These are phyloP conservation scores for Parapsyche elsis DNA, from an alignment of 1,140 invertebrate species.

Conservation along the genomic window DNA sequence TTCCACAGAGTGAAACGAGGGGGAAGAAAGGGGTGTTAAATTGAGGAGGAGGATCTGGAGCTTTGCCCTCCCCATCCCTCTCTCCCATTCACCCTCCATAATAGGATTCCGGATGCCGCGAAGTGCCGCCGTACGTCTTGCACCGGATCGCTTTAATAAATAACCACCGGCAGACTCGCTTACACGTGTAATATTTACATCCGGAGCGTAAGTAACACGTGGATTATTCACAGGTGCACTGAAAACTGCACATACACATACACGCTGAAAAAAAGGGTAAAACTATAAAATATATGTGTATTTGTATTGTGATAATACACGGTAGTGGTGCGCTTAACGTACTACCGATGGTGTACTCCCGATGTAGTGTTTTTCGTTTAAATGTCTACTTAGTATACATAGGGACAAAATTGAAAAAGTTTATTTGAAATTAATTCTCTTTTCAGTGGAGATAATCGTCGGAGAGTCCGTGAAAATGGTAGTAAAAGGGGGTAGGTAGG, in stretches of 20 bases:
- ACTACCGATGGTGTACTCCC: no score
- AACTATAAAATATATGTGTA: background rate
- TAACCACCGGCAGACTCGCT: constrained; percentile 40
- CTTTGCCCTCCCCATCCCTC: background rate
- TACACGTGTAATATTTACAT: constrained; percentile 47
- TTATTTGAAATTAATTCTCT: no score
- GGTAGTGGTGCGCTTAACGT: no score
- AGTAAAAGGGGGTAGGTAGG: background rate
- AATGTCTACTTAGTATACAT: no score
- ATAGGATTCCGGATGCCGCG: constrained; percentile 43
- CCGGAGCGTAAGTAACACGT: constrained; percentile 34
- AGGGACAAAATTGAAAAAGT: no score
- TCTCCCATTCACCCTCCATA: background rate
- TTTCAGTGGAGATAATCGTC: background rate
- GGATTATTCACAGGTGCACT: constrained; percentile 41
- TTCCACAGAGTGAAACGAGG: background rate
- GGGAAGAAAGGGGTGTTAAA: background rate
- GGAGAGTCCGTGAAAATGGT: background rate
- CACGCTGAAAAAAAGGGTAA: background rate
- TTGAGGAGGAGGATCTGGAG: background rate
- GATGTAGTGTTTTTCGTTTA: no score
- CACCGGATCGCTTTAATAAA: constrained; percentile 46
- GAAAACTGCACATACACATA: background rate
- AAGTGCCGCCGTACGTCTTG: constrained; percentile 46
- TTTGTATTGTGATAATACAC: no score